Conservation (phyloP, 2,888 invertebrate species). For the Adelphocoris suturalis region DNA sequence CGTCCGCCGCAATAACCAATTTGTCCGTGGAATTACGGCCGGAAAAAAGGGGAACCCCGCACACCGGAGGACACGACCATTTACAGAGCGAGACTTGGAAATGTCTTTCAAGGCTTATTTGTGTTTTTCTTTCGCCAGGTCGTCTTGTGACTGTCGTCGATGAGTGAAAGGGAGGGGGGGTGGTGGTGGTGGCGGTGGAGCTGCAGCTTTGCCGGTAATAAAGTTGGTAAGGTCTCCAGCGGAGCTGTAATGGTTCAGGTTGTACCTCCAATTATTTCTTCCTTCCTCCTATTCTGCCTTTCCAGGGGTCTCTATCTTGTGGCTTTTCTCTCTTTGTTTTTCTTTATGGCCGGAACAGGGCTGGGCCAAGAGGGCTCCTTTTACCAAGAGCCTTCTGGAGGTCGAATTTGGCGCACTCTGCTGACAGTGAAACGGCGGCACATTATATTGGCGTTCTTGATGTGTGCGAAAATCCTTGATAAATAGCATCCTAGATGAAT, state of each 20-base stretch:
- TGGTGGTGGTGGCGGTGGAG: background rate
- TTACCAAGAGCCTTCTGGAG: background rate
- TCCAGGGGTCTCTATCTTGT: background rate
- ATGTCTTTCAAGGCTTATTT: slow-evolving; percentile 38
- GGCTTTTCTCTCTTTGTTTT: slow-evolving; percentile 11
- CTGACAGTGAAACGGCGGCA: too few relatives aligned
- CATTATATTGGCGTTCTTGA: too few relatives aligned
- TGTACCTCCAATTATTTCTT: slow-evolving; percentile 59
- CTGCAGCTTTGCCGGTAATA: slow-evolving; percentile 41
- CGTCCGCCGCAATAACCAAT: slow-evolving; percentile 18
- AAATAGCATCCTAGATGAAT: too few relatives aligned
- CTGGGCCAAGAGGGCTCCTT: background rate
- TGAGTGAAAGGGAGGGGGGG: too few relatives aligned
- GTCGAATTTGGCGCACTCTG: too few relatives aligned
- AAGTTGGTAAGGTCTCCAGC: slow-evolving; percentile 48
- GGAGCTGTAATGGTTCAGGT: slow-evolving; percentile 48
- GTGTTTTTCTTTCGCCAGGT: slow-evolving; percentile 33
- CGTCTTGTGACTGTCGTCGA: background rate
- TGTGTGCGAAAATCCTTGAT: too few relatives aligned
- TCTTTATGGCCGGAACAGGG: background rate
- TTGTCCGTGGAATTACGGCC: slow-evolving; percentile 17
- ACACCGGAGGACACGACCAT: slow-evolving; percentile 30
- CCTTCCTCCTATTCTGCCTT: slow-evolving; percentile 48
- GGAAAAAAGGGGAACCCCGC: background rate
- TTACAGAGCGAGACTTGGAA: slow-evolving; percentile 19